Conservation (phyloP, 2,888 invertebrate species). For the Ormyrus pomaceus region DNA sequence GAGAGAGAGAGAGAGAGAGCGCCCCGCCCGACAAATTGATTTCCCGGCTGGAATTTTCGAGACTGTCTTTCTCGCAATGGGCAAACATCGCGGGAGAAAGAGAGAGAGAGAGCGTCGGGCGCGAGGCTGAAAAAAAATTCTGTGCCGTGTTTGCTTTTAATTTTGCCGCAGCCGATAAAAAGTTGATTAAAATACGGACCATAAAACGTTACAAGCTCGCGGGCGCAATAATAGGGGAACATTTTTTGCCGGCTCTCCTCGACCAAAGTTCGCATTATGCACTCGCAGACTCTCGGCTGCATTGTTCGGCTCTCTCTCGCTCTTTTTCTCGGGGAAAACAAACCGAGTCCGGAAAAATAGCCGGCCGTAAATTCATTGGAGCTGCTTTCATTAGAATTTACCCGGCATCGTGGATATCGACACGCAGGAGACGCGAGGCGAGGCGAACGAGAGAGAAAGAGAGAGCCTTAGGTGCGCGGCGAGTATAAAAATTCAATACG, state of each 20-base stretch:
- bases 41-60: constrained; percentile 1
- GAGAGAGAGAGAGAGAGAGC: neutral
- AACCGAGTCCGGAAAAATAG: constrained; percentile 13
- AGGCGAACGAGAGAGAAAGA: neutral
- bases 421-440: neutral
- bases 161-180: constrained; percentile 32
- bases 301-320: constrained; percentile 1
- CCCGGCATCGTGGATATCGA: neutral
- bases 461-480: neutral
- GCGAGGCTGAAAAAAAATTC: neutral
- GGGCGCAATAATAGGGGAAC: constrained; percentile 42
- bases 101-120: neutral
- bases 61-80: neutral
- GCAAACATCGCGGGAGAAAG: neutral
- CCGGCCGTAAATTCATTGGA: constrained; percentile 41
- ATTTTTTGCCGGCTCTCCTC: constrained; percentile 12
- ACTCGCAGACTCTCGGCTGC: constrained; percentile 14
- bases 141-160: constrained; percentile 39
- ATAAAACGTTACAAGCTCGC: constrained; percentile 26
- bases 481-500: constrained; percentile 52
- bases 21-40: neutral
- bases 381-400: constrained; percentile 45
- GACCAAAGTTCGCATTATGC: constrained; percentile 12
- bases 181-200: constrained; percentile 49
- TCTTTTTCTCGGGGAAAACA: neutral